phyloP scores from a whole-genome alignment of 2,888 invertebrate genomes.

The Julus scandinavius region DNA sequence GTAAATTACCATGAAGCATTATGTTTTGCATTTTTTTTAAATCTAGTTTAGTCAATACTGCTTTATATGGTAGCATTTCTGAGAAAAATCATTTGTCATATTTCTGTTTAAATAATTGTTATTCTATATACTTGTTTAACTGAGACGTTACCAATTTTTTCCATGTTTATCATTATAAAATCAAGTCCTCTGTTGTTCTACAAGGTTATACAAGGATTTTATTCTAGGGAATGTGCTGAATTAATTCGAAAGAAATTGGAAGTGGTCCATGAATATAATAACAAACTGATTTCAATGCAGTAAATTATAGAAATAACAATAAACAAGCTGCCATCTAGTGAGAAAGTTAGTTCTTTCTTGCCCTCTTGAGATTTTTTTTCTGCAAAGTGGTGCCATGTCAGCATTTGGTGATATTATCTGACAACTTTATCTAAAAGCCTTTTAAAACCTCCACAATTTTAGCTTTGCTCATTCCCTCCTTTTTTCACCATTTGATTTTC shows the following conservation, averaged over 20 bases:
- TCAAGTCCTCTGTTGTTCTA: not conserved
- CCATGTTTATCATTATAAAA: not conserved
- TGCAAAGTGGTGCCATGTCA: not conserved
- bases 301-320: not conserved
- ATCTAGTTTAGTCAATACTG: not conserved
- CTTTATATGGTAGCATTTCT: not conserved
- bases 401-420: not conserved
- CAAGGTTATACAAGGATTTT: constrained; percentile 34
- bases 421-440: not conserved
- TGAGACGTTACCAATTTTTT: not conserved
- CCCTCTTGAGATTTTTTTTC: not conserved
- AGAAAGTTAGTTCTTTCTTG: not conserved
- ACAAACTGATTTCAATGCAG: not conserved
- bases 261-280: not conserved
- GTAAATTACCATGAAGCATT: not conserved
- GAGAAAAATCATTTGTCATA: not conserved
- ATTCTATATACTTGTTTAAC: not conserved
- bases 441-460: not conserved
- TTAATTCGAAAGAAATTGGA: constrained; percentile 36
- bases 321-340: constrained; percentile 5
- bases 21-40: not conserved
- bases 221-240: constrained; percentile 4
- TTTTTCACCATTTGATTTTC: not conserved
- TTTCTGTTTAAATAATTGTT: not conserved
- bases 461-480: not conserved